phyloP scores from a whole-genome alignment of 2,113 vertebrate genomes.

The Macheiramphus alcinus region DNA sequence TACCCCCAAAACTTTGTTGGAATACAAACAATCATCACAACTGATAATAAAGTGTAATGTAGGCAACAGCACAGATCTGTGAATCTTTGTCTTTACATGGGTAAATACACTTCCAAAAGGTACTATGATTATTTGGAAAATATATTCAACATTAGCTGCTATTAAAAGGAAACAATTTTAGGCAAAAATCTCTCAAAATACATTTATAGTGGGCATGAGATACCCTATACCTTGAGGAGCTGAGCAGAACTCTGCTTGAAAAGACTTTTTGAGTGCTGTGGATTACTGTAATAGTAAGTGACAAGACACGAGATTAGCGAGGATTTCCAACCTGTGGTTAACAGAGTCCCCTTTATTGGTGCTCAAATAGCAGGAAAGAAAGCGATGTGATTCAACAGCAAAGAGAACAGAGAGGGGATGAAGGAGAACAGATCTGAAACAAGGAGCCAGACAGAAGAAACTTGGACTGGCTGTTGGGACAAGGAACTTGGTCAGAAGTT shows the following conservation, averaged over 20 bases:
- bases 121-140: not conserved
- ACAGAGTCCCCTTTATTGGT: not conserved
- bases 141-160: not conserved
- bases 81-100: not conserved
- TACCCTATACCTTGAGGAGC: not conserved
- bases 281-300: not conserved
- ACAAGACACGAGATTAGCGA: not conserved
- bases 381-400: not conserved
- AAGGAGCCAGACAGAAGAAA: not conserved
- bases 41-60: not conserved
- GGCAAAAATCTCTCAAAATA: not conserved
- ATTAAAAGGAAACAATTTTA: not conserved
- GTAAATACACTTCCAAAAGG: not conserved
- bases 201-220: not conserved
- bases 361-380: not conserved
- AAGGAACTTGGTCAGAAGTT: not conserved
- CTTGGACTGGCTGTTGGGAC: not conserved
- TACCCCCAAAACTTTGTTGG: not conserved
- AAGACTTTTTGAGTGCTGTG: not conserved
- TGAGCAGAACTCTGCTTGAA: not conserved
- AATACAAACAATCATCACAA: not conserved
- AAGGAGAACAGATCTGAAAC: not conserved
- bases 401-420: not conserved
- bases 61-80: not conserved
- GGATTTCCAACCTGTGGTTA: not conserved